phyloP scores from a whole-genome alignment of 1,140 invertebrate species.

The Drosophila arawakana region DNA sequence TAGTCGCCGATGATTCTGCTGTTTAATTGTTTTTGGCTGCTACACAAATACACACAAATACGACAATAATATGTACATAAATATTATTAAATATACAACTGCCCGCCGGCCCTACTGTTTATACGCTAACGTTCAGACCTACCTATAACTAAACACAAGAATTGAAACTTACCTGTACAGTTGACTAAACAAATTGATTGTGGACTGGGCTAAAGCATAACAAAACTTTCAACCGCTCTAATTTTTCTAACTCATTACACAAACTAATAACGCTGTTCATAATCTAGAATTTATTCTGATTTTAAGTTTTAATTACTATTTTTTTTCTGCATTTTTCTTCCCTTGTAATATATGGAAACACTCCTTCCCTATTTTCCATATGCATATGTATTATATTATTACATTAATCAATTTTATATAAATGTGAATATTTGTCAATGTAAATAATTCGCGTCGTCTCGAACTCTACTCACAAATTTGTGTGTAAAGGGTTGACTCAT shows the following conservation, averaged over 20 bases:
- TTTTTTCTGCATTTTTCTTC: constrained; percentile 62
- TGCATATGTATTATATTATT: constrained; percentile 36
- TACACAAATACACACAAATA: constrained; percentile 69
- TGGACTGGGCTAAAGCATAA: constrained; percentile 57
- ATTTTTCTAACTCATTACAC: constrained; percentile 24
- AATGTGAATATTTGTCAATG: constrained; percentile 61
- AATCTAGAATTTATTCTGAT: constrained; percentile 8
- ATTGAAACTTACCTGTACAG: constrained; percentile 68
- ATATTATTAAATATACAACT: constrained; percentile 45
- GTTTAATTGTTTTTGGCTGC: constrained; percentile 61
- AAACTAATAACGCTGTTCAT: constrained; percentile 18
- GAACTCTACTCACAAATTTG: constrained; percentile 35
- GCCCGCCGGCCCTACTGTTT: constrained; percentile 39
- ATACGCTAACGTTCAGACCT: constrained; percentile 63
- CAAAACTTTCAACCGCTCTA: constrained; percentile 32
- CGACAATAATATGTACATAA: constrained; percentile 46
- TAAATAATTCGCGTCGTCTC: constrained; percentile 62
- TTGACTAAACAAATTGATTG: constrained; percentile 61
- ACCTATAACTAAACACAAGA: constrained; percentile 43
- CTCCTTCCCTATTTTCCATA: constrained; percentile 15
- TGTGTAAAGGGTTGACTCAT: constrained; percentile 70
- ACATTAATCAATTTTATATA: constrained; percentile 36
- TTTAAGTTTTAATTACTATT: constrained; percentile 42
- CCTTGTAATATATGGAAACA: constrained; percentile 48
- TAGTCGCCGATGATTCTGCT: constrained; percentile 31